Evolutionary conservation across 2,888 invertebrate genomes (phyloP).

Genomic region (Cephus sareptanus): DNA sequence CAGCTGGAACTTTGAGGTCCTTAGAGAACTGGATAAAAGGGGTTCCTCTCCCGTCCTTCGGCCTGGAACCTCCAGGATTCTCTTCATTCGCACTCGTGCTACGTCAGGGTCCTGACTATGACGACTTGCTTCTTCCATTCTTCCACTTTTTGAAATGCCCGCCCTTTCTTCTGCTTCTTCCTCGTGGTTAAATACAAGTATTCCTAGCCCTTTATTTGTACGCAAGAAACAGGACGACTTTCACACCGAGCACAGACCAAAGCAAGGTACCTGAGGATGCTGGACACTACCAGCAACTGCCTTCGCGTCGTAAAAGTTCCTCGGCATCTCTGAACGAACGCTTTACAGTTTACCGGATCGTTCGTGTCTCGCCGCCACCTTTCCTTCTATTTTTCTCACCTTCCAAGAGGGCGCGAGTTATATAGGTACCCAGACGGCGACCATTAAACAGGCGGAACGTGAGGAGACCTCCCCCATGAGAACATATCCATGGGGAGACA

Average conservation of each 20-base stretch:
- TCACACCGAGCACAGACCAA: neutral
- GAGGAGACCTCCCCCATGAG: neutral
- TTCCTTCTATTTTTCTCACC: neutral
- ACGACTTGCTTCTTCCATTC: neutral
- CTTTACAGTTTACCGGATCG: neutral
- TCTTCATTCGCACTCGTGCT: neutral
- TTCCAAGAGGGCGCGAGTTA: slow-evolving; percentile 1
- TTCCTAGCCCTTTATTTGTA: neutral
- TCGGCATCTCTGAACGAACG: neutral
- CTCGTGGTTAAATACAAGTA: neutral
- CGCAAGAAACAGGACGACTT: neutral
- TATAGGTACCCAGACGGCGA: neutral
- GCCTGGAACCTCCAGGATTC: slow-evolving; percentile 2
- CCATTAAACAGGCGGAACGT: neutral
- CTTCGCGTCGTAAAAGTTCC: neutral
- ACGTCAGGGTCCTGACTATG: neutral
- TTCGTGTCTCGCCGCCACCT: neutral
- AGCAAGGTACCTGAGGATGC: neutral
- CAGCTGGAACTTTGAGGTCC: slow-evolving; percentile 40
- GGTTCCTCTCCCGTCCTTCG: slow-evolving; percentile 3
- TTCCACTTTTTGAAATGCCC: neutral
- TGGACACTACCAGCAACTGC: neutral
- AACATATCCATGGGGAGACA: neutral
- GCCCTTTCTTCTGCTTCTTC: neutral
- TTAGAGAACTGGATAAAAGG: slow-evolving; percentile 32